Conservation (phyloP, 2,888 invertebrate species). For the Druceiella hillmani region DNA sequence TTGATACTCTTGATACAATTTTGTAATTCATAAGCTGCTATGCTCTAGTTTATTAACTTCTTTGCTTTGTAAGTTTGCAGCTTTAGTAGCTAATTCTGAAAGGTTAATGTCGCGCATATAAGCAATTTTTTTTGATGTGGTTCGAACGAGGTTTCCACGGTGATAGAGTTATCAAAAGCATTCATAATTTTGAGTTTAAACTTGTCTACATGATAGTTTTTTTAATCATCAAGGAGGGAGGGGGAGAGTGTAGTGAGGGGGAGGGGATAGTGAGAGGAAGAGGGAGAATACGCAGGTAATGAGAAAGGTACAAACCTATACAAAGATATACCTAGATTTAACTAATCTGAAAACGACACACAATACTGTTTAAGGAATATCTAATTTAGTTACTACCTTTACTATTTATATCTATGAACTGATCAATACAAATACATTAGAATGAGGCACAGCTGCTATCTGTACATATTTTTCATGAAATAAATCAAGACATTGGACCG, state of each 20-base stretch:
- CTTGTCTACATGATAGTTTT: conserved; percentile 25
- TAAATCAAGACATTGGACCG: no score
- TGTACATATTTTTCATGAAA: no score
- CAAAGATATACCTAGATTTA: conserved; percentile 19
- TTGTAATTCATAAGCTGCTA: conserved; percentile 25
- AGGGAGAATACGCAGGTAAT: conserved; percentile 11
- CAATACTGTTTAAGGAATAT: no score
- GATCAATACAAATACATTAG: no score
- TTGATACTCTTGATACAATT: conserved; percentile 24
- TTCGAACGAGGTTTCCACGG: conserved; percentile 22
- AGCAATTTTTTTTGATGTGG: conserved; percentile 22
- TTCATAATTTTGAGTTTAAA: conserved; percentile 24
- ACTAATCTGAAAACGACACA: conserved; percentile 14
- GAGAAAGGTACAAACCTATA: conserved; percentile 19
- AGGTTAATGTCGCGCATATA: conserved; percentile 25
- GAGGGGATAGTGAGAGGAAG: conserved; percentile 21
- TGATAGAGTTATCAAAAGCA: conserved; percentile 24
- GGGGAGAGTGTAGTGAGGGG: no score
- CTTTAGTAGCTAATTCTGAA: conserved; percentile 23
- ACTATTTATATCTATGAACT: no score
- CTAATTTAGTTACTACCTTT: no score
- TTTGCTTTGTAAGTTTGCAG: conserved; percentile 12
- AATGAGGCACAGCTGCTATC: no score
- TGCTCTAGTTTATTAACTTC: conserved; percentile 21
- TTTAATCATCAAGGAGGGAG: no score